Percentiles rank a stretch among this genome's conserved stretches.
These are phyloP conservation scores for Stenopsyche tienmushanensis DNA, from an alignment of 1,140 invertebrate species.

Conservation along the genomic window DNA sequence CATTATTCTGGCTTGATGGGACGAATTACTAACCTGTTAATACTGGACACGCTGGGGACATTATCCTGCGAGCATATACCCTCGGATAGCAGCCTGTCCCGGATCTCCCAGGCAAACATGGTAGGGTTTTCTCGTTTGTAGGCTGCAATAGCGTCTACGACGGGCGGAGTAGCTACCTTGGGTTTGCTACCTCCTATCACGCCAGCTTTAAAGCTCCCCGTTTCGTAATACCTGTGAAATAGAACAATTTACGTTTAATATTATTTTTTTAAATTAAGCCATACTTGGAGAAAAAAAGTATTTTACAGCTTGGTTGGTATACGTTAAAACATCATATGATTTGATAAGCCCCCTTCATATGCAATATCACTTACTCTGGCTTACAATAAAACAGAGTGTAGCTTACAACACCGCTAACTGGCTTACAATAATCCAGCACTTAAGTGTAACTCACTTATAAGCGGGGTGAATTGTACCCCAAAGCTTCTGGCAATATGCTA, in stretches of 20 bases:
- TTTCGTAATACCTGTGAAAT: constrained; percentile 93
- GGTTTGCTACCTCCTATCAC: constrained; percentile 99
- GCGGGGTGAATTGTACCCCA: constrained; percentile 16
- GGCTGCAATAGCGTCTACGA: constrained; percentile 96
- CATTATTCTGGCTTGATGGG: too few species aligned
- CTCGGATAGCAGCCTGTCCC: constrained; percentile 93
- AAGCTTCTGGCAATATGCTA: constrained; percentile 11
- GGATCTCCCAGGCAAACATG: constrained; percentile 99
- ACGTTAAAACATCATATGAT: neutral
- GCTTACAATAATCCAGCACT: constrained; percentile 32
- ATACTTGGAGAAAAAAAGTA: too few species aligned
- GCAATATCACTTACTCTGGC: constrained; percentile 29
- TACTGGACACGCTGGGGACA: constrained; percentile 97
- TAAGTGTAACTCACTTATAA: constrained; percentile 31
- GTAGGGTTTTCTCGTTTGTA: constrained; percentile 99
- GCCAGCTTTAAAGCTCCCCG: constrained; percentile 97
- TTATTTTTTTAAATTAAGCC: too few species aligned
- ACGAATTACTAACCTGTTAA: constrained; percentile 84
- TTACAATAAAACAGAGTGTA: constrained; percentile 32
- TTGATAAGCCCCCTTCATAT: neutral
- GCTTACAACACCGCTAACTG: constrained; percentile 32
- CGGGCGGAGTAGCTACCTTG: constrained; percentile 97
- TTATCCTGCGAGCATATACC: constrained; percentile 98
- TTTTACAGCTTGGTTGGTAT: neutral
- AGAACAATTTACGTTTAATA: too few species aligned